phyloP scores from a whole-genome alignment of 2,888 invertebrate species.

The Tinea pellionella region DNA sequence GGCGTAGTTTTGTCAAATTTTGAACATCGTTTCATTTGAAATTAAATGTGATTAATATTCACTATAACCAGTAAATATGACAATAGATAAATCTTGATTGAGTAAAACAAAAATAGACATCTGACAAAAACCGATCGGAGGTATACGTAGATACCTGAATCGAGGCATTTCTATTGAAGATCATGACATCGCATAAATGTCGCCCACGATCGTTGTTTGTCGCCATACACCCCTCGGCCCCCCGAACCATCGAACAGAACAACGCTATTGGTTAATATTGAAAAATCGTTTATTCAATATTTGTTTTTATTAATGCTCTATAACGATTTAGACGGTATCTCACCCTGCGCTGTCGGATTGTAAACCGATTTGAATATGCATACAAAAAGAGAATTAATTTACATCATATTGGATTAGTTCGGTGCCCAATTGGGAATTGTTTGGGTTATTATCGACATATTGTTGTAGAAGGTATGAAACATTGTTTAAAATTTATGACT shows the following conservation, averaged over 20 bases:
- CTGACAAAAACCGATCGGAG: slow-evolving; percentile 30
- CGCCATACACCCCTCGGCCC: slow-evolving; percentile 31
- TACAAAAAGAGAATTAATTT: slow-evolving; percentile 10
- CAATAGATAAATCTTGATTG: slow-evolving; percentile 1
- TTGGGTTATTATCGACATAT: slow-evolving; percentile 10
- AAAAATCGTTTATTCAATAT: slow-evolving; percentile 34
- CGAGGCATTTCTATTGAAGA: slow-evolving; percentile 61
- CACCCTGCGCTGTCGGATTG: slow-evolving; percentile 3
- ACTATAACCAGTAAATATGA: neutral
- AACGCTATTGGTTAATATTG: slow-evolving; percentile 31
- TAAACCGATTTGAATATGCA: slow-evolving; percentile 6
- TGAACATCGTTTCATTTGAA: too few relatives aligned
- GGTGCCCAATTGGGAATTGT: slow-evolving; percentile 7
- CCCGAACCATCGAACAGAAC: slow-evolving; percentile 4
- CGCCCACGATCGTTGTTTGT: slow-evolving; percentile 60
- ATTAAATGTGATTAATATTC: neutral
- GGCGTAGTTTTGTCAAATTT: too few relatives aligned
- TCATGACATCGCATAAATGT: slow-evolving; percentile 62
- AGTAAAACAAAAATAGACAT: slow-evolving; percentile 40
- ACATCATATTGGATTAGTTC: slow-evolving; percentile 5
- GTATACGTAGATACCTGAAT: slow-evolving; percentile 43
- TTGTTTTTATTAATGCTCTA: slow-evolving; percentile 27
- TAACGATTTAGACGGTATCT: slow-evolving; percentile 9
- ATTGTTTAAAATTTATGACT: slow-evolving; percentile 5
- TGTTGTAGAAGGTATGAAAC: slow-evolving; percentile 5